Base-by-base conservation (phyloP, 1,140 invertebrate genomes). In the Pseudomyrmex sp. region DNA sequence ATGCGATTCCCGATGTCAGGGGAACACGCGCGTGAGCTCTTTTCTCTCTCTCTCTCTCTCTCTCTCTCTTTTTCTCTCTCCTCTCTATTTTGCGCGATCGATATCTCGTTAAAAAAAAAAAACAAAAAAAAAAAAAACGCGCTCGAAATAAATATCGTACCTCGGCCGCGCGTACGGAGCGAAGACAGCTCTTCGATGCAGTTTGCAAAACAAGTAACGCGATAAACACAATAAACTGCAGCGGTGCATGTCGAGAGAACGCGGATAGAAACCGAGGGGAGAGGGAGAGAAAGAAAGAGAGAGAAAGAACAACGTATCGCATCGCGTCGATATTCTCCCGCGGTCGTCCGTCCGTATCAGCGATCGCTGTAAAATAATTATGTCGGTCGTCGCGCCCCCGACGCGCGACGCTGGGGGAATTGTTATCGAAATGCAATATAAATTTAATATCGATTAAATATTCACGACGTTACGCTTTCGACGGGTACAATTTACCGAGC, bases 381-480 rank as follows among this genome's bases (percentile, higher is more conserved):
- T 80, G 76, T 80, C 76, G 76, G 54, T 44, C 66, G 76, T 15
- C 76, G 76, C 20, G 10, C 76, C 76, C 15, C 35, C 35, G 35
- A 35, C 35, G 70, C 54, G 66, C 76, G 76, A 59, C 62, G 74
- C 76, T 44, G 54, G 20, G 76, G 76, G 76, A 80, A 80, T 80
- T 80, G 76, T 80, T 80, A 80, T 80, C 76, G 76, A 80, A 80
- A 80, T 70, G 76, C 70, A 80, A 80, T 80, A 80, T 80, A 80
- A 80, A 80, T 80, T 80, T 80, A 80, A 80, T 80, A 80, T 80
- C 76, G 76, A 80, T 80, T 80, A 80, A 80, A 80, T 80, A 80
- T 80, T 80, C 76, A 80, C 76, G 76, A 80, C 66, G 76, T 80
- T 80, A 70, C 76, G 76, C 76, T 80, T 80, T 80, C 76, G 76